These are phyloP conservation scores for Macrophya alboannulata DNA, from an alignment of 2,888 invertebrate species.

Conservation along the genomic window DNA sequence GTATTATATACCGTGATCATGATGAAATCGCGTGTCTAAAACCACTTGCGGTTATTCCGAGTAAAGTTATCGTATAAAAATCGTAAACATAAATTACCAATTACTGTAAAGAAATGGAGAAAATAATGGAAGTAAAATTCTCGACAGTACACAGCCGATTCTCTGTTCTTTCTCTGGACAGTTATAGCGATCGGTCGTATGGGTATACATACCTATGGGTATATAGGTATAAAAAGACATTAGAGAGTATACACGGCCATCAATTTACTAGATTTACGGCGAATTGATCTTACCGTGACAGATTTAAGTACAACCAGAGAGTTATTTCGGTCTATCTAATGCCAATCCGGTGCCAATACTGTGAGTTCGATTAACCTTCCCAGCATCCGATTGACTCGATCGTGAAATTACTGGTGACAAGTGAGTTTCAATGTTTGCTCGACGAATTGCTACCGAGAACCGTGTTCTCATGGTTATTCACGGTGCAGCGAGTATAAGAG, in stretches of 20 bases:
- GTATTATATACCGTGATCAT: background rate
- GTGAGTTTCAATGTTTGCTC: conserved; percentile 48
- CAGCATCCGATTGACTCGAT: conserved; percentile 43
- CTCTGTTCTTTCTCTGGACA: background rate
- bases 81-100: conserved; percentile 40
- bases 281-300: conserved; percentile 32
- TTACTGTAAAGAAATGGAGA: background rate
- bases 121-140: conserved; percentile 10
- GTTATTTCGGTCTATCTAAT: conserved; percentile 19
- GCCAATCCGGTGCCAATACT: background rate
- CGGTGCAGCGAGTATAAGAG: background rate
- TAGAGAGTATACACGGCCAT: background rate
- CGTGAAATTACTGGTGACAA: conserved; percentile 45
- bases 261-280: conserved; percentile 34
- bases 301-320: conserved; percentile 37
- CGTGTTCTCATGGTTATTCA: background rate
- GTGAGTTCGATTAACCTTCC: conserved; percentile 28
- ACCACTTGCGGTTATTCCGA: background rate
- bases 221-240: background rate
- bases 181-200: background rate
- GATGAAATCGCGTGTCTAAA: background rate
- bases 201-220: no score
- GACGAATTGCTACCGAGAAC: conserved; percentile 36
- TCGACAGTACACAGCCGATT: background rate
- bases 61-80: background rate